Conservation (phyloP, 2,888 invertebrate genomes). For the Dichetophora obliterata region DNA sequence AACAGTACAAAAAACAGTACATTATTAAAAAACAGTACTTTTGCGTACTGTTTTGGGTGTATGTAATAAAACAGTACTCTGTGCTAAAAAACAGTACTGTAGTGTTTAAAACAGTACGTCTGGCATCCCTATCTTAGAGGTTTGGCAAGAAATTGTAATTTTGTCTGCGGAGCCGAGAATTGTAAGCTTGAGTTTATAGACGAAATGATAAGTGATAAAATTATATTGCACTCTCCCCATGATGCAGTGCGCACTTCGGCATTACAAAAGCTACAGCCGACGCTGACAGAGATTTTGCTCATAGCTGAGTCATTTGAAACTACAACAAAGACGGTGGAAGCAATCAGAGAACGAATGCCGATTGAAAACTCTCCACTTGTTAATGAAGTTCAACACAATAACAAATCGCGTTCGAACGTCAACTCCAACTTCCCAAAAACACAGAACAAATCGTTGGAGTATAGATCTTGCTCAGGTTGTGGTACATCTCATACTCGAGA, state of each 20-base stretch:
- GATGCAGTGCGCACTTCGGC: slow-evolving; percentile 40
- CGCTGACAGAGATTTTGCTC: slow-evolving; percentile 42
- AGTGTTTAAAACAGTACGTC: no score
- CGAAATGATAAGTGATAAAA: slow-evolving; percentile 47
- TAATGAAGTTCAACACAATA: slow-evolving; percentile 10
- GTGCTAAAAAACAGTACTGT: no score
- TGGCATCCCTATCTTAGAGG: no score
- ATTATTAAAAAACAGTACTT: no score
- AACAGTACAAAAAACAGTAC: no score
- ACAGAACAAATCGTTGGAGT: neutral
- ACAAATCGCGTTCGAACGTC: slow-evolving; percentile 21
- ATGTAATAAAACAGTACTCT: no score
- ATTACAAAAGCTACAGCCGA: slow-evolving; percentile 44
- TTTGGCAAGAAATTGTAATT: slow-evolving; percentile 44
- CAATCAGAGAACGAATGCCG: slow-evolving; percentile 31
- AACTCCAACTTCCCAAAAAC: neutral
- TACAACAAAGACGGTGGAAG: slow-evolving; percentile 43
- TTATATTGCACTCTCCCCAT: slow-evolving; percentile 45
- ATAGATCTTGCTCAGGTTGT: slow-evolving; percentile 18
- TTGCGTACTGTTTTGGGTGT: no score
- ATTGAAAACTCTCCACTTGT: slow-evolving; percentile 24
- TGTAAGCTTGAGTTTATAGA: slow-evolving; percentile 41
- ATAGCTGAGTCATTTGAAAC: slow-evolving; percentile 46
- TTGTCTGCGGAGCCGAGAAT: slow-evolving; percentile 39
- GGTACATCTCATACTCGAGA: slow-evolving; percentile 13